Percentiles rank a stretch among this genome's conserved stretches.
phyloP scores from a whole-genome alignment of 2,797 vertebrate species.

The Artibeus lituratus region DNA sequence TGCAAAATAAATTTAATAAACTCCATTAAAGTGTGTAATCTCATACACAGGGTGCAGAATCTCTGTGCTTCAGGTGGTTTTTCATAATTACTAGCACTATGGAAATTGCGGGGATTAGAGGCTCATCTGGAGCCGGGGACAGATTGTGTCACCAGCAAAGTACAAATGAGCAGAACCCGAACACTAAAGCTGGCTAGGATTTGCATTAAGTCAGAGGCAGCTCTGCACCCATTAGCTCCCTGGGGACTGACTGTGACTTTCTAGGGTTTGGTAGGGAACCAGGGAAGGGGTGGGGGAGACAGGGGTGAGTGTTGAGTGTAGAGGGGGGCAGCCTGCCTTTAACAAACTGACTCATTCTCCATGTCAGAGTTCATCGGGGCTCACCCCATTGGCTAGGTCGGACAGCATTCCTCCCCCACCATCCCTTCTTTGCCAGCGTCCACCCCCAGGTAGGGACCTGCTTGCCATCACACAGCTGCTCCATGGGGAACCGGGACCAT shows the following conservation, averaged over 20 bases:
- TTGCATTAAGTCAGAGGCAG: constrained; percentile 74
- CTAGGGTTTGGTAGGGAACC: not conserved
- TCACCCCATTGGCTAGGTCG: not conserved
- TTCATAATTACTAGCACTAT: constrained; percentile 69
- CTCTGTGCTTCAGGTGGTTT: not conserved
- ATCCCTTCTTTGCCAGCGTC: not conserved
- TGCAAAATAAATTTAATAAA: constrained; percentile 30
- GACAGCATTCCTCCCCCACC: not conserved
- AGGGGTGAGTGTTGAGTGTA: not conserved
- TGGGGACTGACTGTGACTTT: not conserved
- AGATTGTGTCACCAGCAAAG: constrained; percentile 67
- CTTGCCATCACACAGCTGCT: not conserved
- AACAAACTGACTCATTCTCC: not conserved
- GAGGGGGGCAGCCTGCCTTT: not conserved
- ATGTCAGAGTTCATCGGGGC: not conserved
- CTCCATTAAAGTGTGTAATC: constrained; percentile 22
- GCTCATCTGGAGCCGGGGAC: constrained; percentile 61
- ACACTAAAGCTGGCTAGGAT: constrained; percentile 55
- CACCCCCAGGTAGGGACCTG: not conserved
- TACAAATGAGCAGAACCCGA: constrained; percentile 62
- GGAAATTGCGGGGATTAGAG: constrained; percentile 76
- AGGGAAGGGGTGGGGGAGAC: not conserved
- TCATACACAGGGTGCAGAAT: not conserved
- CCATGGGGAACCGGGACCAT: not conserved
- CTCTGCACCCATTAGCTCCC: not conserved